phyloP scores from a whole-genome alignment of 2,888 invertebrate species.

The Melipona bicolor region DNA sequence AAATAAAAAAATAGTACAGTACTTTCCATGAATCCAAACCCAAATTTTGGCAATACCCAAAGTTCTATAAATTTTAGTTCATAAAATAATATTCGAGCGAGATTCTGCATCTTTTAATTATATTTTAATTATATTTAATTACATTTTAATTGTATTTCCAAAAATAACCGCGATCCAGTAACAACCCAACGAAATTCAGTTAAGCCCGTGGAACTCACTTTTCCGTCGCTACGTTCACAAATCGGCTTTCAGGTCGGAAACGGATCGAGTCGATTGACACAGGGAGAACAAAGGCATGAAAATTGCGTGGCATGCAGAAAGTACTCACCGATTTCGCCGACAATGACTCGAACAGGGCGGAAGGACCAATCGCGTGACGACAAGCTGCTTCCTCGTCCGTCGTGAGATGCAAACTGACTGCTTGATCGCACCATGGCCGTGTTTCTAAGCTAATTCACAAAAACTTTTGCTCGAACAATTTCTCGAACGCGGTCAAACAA shows the following conservation, averaged over 20 bases:
- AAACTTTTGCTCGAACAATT: slow-evolving; percentile 34
- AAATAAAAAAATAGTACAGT: no score
- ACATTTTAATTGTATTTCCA: no score
- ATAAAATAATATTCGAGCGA: no score
- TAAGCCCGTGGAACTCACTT: neutral
- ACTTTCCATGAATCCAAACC: no score
- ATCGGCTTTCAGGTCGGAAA: neutral
- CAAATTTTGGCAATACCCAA: no score
- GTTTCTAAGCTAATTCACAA: slow-evolving; percentile 50
- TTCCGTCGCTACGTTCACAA: slow-evolving; percentile 30
- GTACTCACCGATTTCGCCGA: slow-evolving; percentile 38
- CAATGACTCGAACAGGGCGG: neutral
- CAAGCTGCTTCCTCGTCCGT: slow-evolving; percentile 48
- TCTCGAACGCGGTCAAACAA: slow-evolving; percentile 17
- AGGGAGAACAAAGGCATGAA: slow-evolving; percentile 1
- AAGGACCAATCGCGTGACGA: slow-evolving; percentile 23
- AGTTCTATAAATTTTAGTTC: no score
- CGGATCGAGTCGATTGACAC: neutral
- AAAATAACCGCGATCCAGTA: no score
- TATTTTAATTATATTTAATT: no score
- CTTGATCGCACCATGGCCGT: slow-evolving; percentile 23
- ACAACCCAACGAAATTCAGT: neutral
- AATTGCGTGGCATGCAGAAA: slow-evolving; percentile 37
- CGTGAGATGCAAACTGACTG: slow-evolving; percentile 49
- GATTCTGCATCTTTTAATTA: no score